Percentiles rank a stretch among this genome's conserved stretches.
Evolutionary conservation across 2,888 invertebrate genomes (phyloP).

Genomic region (Cybosia mesomella): DNA sequence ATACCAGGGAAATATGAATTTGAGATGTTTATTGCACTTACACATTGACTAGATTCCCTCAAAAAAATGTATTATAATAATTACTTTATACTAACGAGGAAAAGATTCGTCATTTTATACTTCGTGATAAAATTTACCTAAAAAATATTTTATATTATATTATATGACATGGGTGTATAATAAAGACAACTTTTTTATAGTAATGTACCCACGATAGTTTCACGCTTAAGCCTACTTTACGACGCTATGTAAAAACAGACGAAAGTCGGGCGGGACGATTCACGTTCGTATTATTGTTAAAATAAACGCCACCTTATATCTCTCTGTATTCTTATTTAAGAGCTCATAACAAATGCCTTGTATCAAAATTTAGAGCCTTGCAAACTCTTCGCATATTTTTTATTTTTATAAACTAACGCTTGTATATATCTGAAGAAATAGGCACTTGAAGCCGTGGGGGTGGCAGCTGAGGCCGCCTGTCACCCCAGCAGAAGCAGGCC

Average conservation of each 20-base stretch:
- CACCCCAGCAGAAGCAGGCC: too few species aligned
- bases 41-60: too few species aligned
- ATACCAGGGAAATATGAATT: conserved; percentile 29
- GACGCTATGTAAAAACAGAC: not conserved
- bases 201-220: not conserved
- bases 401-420: not conserved
- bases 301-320: not conserved
- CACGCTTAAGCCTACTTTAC: not conserved
- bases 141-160: not conserved
- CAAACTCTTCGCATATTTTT: not conserved
- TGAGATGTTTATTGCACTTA: conserved; percentile 10
- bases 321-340: not conserved
- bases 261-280: not conserved
- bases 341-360: conserved; percentile 5
- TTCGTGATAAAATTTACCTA: too few species aligned
- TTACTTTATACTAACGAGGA: too few species aligned
- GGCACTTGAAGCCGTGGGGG: too few species aligned
- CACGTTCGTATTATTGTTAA: conserved; percentile 6
- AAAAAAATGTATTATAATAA: not conserved
- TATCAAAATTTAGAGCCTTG: not conserved
- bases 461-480: too few species aligned
- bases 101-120: too few species aligned
- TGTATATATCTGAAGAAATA: too few species aligned
- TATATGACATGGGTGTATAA: not conserved
- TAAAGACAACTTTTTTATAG: not conserved